Percentiles rank a stretch among this genome's conserved stretches.
Evolutionary conservation across 2,113 vertebrate species (phyloP).

Genomic region (Platanista minor): DNA sequence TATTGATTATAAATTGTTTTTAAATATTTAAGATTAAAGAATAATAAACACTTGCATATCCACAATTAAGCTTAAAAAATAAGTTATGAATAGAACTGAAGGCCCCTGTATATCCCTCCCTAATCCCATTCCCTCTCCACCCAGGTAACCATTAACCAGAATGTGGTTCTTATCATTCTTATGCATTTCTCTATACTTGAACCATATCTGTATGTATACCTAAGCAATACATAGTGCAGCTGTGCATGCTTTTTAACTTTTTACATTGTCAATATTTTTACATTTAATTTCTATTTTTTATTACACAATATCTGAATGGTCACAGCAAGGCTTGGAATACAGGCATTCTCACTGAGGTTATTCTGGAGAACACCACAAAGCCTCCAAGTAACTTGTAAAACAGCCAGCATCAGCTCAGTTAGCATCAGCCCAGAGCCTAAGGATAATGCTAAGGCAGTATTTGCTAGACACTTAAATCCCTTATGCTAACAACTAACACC

Average conservation of each 20-base stretch:
- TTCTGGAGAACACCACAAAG: neutral
- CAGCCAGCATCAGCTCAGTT: neutral
- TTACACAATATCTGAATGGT: neutral
- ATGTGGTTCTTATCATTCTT: neutral
- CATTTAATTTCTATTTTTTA: neutral
- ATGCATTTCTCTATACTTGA: neutral
- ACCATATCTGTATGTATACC: neutral
- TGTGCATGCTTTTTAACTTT: neutral
- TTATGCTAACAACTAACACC: neutral
- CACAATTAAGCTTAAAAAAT: neutral
- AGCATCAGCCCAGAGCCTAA: neutral
- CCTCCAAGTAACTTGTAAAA: neutral
- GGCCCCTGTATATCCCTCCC: neutral
- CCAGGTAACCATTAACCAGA: neutral
- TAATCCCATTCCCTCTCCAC: neutral
- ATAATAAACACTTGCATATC: neutral
- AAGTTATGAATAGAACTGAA: neutral
- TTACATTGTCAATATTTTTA: neutral
- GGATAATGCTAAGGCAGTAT: neutral
- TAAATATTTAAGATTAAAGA: slow-evolving; percentile 8
- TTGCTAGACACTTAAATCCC: neutral
- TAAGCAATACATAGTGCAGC: neutral
- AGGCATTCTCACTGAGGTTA: neutral
- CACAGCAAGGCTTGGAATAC: neutral
- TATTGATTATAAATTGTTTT: neutral